Base-by-base conservation (phyloP, 1,140 invertebrate genomes). In the Pseudomyrmex cubaensis region DNA sequence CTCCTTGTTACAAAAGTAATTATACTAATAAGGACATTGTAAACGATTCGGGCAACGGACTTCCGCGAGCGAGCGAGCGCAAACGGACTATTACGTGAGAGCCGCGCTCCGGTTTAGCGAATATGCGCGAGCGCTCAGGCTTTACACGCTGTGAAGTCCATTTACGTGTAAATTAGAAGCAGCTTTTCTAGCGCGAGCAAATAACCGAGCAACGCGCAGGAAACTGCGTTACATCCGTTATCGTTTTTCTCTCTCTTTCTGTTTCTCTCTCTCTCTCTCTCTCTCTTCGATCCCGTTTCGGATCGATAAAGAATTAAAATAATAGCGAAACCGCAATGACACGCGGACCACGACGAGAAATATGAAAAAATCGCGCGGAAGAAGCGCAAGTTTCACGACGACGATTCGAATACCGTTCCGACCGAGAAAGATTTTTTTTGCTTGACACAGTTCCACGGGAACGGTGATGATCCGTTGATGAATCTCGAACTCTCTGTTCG, bases 391-490 rank as follows among this genome's bases (percentile, higher is more conserved):
- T 35, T 70, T 80, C 2, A 1, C 54, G 59, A 17, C 54, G 44
- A 69, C 59, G 35, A 61, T 67, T 15, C 12, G 63, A 9, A 70
- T 44, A 80, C 66, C 20, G 54, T 80, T 80, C 12, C 35, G 44
- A 70, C 70, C 15, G 44, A 35, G 12, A 48, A 15, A 15, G 3
- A 56, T 22, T 74, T 56, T 85, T 75, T 17, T 35, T 35, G 35
- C 5, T 35, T 83, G 63, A 75, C 78, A 75, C 70, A 85, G 62
- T 83, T 83, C 62, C 69, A 83, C 13, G 67, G 35, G 50, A 22
- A 13, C 69, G 22, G 50, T 22, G 52, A 64, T 72, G 82, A 83
- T 83, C 83, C 48, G 69, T 67, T 69, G 61, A 74, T 63, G 35
- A 83, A 85, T 64, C 52, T 52, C 50, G 13, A 52, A 7, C 35